These are phyloP conservation scores for Antigone vipio DNA, from an alignment of 2,113 vertebrate genomes.

Conservation along the genomic window DNA sequence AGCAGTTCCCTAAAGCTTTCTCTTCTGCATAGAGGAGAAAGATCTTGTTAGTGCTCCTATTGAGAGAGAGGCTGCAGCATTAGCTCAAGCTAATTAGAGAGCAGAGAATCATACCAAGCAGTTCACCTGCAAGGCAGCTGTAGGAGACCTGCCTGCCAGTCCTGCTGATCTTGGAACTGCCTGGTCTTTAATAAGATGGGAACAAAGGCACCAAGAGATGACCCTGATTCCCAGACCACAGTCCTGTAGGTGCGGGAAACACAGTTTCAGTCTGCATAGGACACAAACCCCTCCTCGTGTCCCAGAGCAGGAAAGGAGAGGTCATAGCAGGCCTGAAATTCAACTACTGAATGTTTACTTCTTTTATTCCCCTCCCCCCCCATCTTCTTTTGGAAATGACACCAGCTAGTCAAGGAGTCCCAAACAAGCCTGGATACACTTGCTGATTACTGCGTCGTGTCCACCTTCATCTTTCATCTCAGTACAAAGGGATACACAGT, in stretches of 20 bases:
- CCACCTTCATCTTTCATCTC: constrained; percentile 51
- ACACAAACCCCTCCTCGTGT: not conserved
- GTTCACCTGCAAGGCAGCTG: not conserved
- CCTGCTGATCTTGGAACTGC: not conserved
- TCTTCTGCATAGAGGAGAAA: not conserved
- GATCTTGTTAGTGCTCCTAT: not conserved
- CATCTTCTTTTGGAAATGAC: not conserved
- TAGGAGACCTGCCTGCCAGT: not conserved
- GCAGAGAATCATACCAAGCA: not conserved
- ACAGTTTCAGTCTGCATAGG: not conserved
- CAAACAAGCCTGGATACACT: constrained; percentile 16
- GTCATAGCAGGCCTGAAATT: not conserved
- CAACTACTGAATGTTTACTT: not conserved
- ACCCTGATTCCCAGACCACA: not conserved
- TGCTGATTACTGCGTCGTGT: constrained; percentile 26
- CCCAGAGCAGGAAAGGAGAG: not conserved
- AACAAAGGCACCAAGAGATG: not conserved
- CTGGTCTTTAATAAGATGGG: not conserved
- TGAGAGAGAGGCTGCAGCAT: not conserved
- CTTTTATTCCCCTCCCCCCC: not conserved
- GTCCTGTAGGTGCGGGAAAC: not conserved
- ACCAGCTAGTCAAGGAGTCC: not conserved
- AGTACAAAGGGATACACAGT: not conserved
- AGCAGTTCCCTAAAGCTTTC: not conserved
- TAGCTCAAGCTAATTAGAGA: not conserved